Conservation (phyloP, 1,140 invertebrate species). For the Trichonephila clavipes region DNA sequence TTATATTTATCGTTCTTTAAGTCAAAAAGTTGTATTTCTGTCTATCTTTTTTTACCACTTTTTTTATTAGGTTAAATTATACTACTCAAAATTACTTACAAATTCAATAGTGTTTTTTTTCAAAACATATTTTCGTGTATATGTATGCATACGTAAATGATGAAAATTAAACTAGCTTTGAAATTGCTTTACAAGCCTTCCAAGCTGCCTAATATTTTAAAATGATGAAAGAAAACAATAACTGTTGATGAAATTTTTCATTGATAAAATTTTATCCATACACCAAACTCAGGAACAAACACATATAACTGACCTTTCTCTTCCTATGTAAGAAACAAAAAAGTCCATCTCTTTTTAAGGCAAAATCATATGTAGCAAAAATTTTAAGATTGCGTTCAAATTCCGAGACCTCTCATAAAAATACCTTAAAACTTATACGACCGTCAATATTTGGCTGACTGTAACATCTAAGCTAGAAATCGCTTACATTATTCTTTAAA, state of each 20-base stretch:
- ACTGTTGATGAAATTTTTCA: not conserved
- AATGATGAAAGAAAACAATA: too few species aligned
- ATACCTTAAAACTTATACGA: conserved; percentile 29
- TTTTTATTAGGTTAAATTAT: too few species aligned
- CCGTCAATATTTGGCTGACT: not conserved
- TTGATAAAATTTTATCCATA: conserved; percentile 25
- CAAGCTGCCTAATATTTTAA: too few species aligned
- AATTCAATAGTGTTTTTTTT: too few species aligned
- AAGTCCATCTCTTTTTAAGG: not conserved
- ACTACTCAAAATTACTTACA: too few species aligned
- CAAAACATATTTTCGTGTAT: too few species aligned
- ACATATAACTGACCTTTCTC: not conserved
- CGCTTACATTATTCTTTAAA: not conserved
- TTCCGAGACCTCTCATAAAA: not conserved
- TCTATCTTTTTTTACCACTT: too few species aligned
- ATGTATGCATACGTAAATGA: too few species aligned
- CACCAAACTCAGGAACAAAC: not conserved
- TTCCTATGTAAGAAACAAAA: not conserved
- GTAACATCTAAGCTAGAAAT: not conserved
- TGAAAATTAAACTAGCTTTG: too few species aligned
- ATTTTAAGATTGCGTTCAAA: not conserved
- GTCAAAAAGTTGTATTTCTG: too few species aligned
- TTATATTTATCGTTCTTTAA: too few species aligned
- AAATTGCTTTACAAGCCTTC: too few species aligned
- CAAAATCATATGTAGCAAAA: not conserved